Evolutionary conservation across 2,888 invertebrate species (phyloP).

Genomic region (Tipula confusa): DNA sequence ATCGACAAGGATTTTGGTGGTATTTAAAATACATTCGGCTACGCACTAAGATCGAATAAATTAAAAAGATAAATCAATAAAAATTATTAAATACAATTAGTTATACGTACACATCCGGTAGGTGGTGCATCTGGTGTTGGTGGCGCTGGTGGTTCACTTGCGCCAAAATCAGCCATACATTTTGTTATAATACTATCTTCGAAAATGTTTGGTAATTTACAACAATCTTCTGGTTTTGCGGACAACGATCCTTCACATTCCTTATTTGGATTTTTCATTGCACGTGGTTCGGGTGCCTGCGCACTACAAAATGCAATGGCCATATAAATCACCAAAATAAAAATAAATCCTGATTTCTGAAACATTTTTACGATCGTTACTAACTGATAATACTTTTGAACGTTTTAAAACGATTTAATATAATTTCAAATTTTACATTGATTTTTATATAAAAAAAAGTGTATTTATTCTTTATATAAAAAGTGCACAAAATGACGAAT

Average conservation of each 20-base stretch:
- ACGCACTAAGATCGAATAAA: background rate
- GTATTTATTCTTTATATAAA: background rate
- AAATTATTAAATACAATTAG: background rate
- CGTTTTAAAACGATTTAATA: background rate
- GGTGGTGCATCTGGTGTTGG: background rate
- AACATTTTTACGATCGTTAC: background rate
- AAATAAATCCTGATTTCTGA: background rate
- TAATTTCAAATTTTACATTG: background rate
- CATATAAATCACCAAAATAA: background rate
- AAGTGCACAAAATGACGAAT: background rate
- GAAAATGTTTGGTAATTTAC: background rate
- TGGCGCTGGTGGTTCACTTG: background rate
- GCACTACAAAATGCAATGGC: background rate
- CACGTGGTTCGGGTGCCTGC: background rate
- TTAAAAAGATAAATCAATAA: background rate
- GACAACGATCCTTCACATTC: background rate
- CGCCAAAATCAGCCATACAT: background rate
- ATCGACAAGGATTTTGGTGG: background rate
- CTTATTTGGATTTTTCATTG: background rate
- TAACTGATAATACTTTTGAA: background rate
- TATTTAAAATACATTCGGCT: conserved; percentile 4
- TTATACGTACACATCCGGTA: conserved; percentile 16
- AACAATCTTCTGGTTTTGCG: background rate
- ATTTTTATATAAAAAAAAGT: background rate
- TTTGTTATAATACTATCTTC: background rate